Evolutionary conservation across 2,113 vertebrate species (phyloP), one percentile per base, ranked within the genome.

Genomic region (human (Homo sapiens)): DNA sequence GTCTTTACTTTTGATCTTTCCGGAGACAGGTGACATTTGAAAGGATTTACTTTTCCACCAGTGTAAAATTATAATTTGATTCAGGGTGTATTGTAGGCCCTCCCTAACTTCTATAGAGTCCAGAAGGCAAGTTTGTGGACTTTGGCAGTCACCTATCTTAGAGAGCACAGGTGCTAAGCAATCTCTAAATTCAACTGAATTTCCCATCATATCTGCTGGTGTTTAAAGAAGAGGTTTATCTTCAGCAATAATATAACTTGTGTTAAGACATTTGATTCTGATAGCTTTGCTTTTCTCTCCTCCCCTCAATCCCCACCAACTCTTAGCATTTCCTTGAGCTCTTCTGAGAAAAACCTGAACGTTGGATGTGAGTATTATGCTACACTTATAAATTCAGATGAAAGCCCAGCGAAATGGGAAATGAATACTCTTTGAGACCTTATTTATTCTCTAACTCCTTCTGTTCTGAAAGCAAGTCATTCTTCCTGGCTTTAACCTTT

Each of bases 331-430:
- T 97, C 20, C 59, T 95, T 90, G 20, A 96, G 57, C 32, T 98
- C 64, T 92, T 97, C 88, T 87, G 61, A 96, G 75, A 94, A 88
- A 81, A 96, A 83, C 27, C 87, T 93, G 50, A 96, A 90, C 57
- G 38, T 94, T 94, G 32, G 35, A 86, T 90, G 27, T 81, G 89
- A 95, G 68, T 91, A 91, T 82, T 88, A 76, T 91, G 57, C 64
- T 96, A 72, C 52, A 90, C 35, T 93, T 97, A 70, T 48, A 79
- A 94, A 94, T 96, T 96, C 72, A 96, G 66, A 92, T 68, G 79
- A 96, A 95, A 98, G 90, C 18, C 84, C 90, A 73, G n/a, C 52
- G 75, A 78, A 23, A 61, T 92, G 90, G 76, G 78, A 96, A 96
- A 78, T 90, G 57, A 95, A 96, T 70, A 92, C 40, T 78, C 80